phyloP scores from a whole-genome alignment of 2,797 vertebrate species.

The Onychomys leucogaster region DNA sequence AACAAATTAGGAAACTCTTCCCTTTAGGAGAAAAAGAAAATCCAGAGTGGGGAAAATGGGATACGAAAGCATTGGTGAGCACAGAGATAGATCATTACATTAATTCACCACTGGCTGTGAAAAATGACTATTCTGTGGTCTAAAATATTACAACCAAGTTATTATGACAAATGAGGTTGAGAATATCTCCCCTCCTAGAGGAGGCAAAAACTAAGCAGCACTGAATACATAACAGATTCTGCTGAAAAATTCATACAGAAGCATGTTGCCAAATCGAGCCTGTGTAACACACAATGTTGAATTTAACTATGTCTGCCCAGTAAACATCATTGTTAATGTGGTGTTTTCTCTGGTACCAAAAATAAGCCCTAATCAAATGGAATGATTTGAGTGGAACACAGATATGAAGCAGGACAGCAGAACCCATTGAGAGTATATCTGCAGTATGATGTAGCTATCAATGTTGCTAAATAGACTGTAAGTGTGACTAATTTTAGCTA shows the following conservation, averaged over 20 bases:
- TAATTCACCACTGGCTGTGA: neutral
- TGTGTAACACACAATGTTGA: neutral
- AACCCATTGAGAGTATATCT: no score
- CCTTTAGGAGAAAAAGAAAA: conserved; percentile 21
- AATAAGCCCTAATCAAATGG: neutral
- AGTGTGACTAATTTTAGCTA: neutral
- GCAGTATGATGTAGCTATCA: no score
- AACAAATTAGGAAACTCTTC: conserved; percentile 53
- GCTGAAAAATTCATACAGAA: neutral
- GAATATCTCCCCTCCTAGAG: neutral
- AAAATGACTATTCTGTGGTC: neutral
- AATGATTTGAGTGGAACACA: neutral
- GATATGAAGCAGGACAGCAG: neutral
- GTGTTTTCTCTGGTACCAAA: neutral
- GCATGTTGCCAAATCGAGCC: neutral
- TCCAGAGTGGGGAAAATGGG: neutral
- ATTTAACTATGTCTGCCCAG: neutral
- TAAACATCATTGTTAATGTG: neutral
- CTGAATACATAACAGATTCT: neutral
- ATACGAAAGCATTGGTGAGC: neutral
- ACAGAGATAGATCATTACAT: conserved; percentile 2
- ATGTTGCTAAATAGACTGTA: fast-evolving
- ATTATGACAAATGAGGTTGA: neutral
- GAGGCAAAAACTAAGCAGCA: no score
- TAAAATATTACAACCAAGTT: conserved; percentile 42